phyloP scores from a whole-genome alignment of 2,797 vertebrate genomes.

The Choloepus didactylus region DNA sequence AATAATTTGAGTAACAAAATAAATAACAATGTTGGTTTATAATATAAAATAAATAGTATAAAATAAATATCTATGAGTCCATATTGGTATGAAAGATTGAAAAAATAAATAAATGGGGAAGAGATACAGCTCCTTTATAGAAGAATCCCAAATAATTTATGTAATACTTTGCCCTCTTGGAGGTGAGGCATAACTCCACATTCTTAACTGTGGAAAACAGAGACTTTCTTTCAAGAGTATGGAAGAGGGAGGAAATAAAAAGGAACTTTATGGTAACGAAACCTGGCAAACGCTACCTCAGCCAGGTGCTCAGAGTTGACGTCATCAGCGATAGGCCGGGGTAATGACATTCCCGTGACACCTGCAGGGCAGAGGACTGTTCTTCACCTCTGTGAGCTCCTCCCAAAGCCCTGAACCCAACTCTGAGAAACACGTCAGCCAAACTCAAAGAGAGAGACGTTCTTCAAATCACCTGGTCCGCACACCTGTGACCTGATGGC shows the following conservation, averaged over 20 bases:
- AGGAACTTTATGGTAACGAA: not conserved
- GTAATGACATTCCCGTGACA: not conserved
- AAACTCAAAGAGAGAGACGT: not conserved
- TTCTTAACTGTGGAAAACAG: not conserved
- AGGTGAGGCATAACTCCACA: too few species aligned
- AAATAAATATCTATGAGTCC: not conserved
- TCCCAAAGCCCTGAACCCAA: not conserved
- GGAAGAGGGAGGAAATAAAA: not conserved
- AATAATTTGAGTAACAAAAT: not conserved
- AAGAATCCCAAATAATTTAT: conserved; percentile 18
- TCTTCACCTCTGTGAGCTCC: not conserved
- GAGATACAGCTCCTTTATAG: not conserved
- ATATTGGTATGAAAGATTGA: not conserved
- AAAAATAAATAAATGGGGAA: not conserved
- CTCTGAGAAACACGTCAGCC: not conserved
- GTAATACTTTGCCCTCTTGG: not conserved
- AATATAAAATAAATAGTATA: conserved; percentile 28
- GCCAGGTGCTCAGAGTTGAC: not conserved
- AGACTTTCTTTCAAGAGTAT: not conserved
- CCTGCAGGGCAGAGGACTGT: not conserved
- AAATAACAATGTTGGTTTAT: not conserved
- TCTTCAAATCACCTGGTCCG: not conserved
- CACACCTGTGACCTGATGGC: not conserved
- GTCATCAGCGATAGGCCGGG: not conserved
- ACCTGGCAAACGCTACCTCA: not conserved